phyloP scores from a whole-genome alignment of 2,888 invertebrate genomes.

The Diaperis boleti region DNA sequence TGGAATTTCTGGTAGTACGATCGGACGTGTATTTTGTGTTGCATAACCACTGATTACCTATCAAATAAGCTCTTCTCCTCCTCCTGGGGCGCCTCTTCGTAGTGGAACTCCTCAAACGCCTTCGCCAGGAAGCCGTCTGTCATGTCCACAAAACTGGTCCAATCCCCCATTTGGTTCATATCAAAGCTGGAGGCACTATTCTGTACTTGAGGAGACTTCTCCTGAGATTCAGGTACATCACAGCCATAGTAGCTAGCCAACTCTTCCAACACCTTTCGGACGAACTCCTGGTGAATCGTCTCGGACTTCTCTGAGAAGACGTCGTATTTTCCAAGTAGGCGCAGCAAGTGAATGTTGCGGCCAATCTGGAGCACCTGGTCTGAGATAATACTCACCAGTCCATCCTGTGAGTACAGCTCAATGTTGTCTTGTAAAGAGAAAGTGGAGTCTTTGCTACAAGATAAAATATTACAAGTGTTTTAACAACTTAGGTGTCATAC shows the following conservation, averaged over 20 bases:
- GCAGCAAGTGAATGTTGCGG: constrained; percentile 60
- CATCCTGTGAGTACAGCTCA: constrained; percentile 50
- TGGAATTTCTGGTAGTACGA: too few species aligned
- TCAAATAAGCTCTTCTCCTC: constrained; percentile 49
- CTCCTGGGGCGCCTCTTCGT: constrained; percentile 36
- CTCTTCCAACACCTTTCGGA: constrained; percentile 55
- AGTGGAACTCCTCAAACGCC: constrained; percentile 65
- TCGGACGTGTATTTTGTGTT: too few species aligned
- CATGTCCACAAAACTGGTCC: constrained; percentile 60
- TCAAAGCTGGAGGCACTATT: constrained; percentile 20
- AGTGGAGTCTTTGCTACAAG: constrained; percentile 40
- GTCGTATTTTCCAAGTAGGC: constrained; percentile 57
- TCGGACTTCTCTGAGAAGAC: constrained; percentile 43
- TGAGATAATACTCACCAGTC: constrained; percentile 57
- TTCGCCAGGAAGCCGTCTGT: constrained; percentile 65
- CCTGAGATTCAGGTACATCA: constrained; percentile 21
- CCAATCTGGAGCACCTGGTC: constrained; percentile 61
- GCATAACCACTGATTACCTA: constrained; percentile 45
- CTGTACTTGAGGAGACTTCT: neutral
- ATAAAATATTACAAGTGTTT: neutral
- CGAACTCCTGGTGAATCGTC: constrained; percentile 60
- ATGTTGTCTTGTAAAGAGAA: constrained; percentile 49
- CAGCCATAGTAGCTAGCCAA: constrained; percentile 50
- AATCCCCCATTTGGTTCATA: constrained; percentile 58
- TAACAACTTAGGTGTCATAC: too few species aligned